These are phyloP conservation scores for Cephus cinctus DNA, from an alignment of 1,140 invertebrate genomes.

Conservation along the genomic window DNA sequence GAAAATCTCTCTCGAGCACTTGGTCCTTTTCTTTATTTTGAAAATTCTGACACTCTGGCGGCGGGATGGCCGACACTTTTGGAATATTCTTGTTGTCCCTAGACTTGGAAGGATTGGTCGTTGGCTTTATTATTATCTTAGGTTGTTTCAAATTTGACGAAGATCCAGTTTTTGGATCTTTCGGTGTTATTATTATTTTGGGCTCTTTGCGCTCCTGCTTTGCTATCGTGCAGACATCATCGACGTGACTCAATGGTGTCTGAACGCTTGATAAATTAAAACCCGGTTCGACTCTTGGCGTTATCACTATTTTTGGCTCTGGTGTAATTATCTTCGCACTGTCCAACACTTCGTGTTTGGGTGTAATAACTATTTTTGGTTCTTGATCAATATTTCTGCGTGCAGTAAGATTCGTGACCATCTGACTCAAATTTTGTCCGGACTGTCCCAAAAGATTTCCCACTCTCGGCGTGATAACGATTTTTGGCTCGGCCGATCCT, in stretches of 20 bases:
- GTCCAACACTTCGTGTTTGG: slow-evolving; percentile 9
- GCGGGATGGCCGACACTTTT: slow-evolving; percentile 48
- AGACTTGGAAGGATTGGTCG: slow-evolving; percentile 36
- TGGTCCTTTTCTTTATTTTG: slow-evolving; percentile 28
- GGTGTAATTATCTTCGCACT: not conserved
- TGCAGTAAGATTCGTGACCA: not conserved
- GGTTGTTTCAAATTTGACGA: slow-evolving; percentile 39
- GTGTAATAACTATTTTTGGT: slow-evolving; percentile 23
- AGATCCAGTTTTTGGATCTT: slow-evolving; percentile 9
- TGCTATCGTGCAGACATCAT: no score
- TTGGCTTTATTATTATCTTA: slow-evolving; percentile 57
- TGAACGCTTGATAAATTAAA: no score
- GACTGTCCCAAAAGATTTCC: slow-evolving; percentile 26
- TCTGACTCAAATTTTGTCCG: slow-evolving; percentile 21
- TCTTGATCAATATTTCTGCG: slow-evolving; percentile 16
- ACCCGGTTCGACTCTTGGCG: no score
- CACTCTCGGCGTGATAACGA: slow-evolving; percentile 34
- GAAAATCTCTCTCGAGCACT: slow-evolving; percentile 15
- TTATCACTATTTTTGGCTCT: slow-evolving; percentile 12
- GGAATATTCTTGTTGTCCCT: slow-evolving; percentile 46
- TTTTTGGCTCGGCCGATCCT: slow-evolving; percentile 20
- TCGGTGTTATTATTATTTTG: slow-evolving; percentile 14
- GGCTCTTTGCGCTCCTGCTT: slow-evolving; percentile 6
- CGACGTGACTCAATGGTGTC: no score
- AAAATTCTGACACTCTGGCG: slow-evolving; percentile 33